A percentile compares a stretch with the other conserved stretches of the same genome.
Evolutionary conservation across 2,113 vertebrate genomes (phyloP).

Genomic region (Eublepharis macularius): DNA sequence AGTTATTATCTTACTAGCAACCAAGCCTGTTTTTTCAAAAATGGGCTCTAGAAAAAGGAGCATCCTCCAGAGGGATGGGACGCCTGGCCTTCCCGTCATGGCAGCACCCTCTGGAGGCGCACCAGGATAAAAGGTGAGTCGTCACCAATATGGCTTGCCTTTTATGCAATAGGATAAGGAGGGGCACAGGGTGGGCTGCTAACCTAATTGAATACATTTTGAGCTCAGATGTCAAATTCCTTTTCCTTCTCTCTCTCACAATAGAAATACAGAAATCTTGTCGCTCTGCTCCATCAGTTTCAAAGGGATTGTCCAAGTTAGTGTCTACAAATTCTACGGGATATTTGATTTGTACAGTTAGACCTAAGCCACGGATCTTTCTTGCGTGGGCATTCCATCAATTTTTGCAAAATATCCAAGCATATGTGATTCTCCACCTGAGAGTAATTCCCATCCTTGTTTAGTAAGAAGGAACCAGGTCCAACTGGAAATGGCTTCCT

Average conservation of each 20-base stretch:
- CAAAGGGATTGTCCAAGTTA: background rate
- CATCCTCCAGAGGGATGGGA: no score
- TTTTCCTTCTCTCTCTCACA: background rate
- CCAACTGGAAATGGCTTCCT: background rate
- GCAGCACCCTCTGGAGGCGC: no score
- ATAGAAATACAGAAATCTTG: rapidly evolving
- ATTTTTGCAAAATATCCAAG: background rate
- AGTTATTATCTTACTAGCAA: no score
- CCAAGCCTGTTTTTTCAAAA: no score
- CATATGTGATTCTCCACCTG: rapidly evolving
- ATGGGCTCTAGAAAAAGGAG: no score
- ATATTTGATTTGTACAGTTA: background rate
- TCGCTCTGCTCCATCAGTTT: background rate
- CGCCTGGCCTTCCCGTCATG: no score
- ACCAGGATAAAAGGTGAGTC: no score
- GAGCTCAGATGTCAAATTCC: background rate
- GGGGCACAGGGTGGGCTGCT: background rate
- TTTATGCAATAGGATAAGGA: no score
- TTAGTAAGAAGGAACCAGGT: background rate
- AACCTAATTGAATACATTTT: no score
- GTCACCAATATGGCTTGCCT: no score
- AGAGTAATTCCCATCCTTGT: rapidly evolving
- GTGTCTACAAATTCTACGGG: background rate
- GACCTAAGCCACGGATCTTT: background rate
- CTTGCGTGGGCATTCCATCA: background rate